Evolutionary conservation across 2,888 invertebrate genomes (phyloP), one percentile per base, ranked within the genome.

Genomic region (Dysmachus trigonus): DNA sequence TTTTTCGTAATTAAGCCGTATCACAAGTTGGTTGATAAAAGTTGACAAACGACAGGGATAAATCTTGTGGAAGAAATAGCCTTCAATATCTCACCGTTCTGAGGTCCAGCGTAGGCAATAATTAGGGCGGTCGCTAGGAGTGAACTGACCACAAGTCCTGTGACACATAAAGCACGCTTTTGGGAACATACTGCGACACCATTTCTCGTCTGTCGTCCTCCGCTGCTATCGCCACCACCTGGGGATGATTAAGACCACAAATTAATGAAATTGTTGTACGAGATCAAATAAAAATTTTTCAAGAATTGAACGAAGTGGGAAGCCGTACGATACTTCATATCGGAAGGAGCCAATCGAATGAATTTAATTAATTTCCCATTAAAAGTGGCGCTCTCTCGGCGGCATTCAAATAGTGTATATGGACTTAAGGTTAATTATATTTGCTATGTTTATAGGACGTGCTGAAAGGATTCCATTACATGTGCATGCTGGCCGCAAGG

Each of bases 91-190:
- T 93, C 92, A 96, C 97, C 96, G 90, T 96, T 95, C 92, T 96
- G 96, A 86, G 97, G 97, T 88, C 97, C 96, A 85, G 97, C 98
- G 91, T 98, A 97, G 86, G 98, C 98, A 87, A 98, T 96, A 88
- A 98, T 95, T 88, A 98, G 93, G 71, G 98, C 97, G 86, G 97
- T 95, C 89, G 95, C 94, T 91, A 97, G 95, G 89, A 97, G 95
- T 41, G 96, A 94, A 5, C 95, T 95, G 90, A 97, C 95, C 51
- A 97, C 95, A 87, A 96, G 93, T 79, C 95, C 95, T 77, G 97
- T 96, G 87, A 98, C 95, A 90, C 95, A 95, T 8, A 98, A 94
- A 53, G 98, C 98, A 89, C 96, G 94, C 87, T 96, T 95, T 91
- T 97, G 97, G 4, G 97, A 97, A 91, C 97, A 97, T 51, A 97